Conservation (phyloP, 2,113 vertebrate species). For the Kryptolebias marmoratus region DNA sequence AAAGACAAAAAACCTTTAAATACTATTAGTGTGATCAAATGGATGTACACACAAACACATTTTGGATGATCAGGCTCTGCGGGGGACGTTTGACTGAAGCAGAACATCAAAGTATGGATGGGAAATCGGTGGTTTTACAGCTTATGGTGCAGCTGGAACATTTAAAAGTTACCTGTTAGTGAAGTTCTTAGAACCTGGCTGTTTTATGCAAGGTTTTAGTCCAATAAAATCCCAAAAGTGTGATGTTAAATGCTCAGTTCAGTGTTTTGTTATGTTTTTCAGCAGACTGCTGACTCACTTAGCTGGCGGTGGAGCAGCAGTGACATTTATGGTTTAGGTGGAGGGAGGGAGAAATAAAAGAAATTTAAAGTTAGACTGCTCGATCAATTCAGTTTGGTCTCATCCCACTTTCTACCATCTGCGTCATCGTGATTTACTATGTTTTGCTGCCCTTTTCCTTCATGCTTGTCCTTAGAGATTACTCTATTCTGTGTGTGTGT, state of each 20-base stretch:
- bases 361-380: slow-evolving; percentile 6
- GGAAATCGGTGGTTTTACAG: not conserved
- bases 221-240: slow-evolving; percentile 25
- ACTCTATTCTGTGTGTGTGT: not conserved
- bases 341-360: slow-evolving; percentile 11
- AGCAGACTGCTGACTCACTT: slow-evolving; percentile 34
- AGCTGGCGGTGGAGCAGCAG: not conserved
- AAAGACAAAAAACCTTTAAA: not conserved
- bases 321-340: slow-evolving; percentile 48
- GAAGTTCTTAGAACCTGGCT: slow-evolving; percentile 4
- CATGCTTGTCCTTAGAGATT: not conserved
- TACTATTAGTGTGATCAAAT: not conserved
- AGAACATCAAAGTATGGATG: not conserved
- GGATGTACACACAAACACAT: not conserved
- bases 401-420: slow-evolving; percentile 1
- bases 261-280: not conserved
- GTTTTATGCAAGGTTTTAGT: slow-evolving; percentile 2
- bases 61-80: not conserved
- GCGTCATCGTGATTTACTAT: not conserved
- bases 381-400: slow-evolving; percentile 17
- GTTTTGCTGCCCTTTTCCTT: not conserved
- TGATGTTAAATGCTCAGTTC: slow-evolving; percentile 18
- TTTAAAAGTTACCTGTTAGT: not conserved
- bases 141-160: not conserved
- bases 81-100: not conserved